Base-by-base conservation (phyloP, 2,888 invertebrate genomes). In the Platerodrilus igneus region DNA sequence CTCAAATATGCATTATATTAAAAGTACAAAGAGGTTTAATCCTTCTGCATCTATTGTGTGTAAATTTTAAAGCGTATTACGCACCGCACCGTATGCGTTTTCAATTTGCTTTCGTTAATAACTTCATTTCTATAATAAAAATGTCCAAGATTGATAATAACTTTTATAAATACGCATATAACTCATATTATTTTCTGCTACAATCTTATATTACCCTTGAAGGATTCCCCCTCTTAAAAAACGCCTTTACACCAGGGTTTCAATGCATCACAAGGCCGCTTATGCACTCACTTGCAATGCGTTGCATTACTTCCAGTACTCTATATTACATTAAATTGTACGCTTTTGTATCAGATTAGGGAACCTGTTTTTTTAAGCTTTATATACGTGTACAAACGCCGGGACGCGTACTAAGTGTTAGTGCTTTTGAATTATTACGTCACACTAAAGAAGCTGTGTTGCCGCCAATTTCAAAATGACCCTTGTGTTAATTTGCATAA, bases 211-310 rank as follows among this genome's bases (percentile, higher is more conserved):
- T 62, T 64, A 63, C 64, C 64, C 64, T 64, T 64, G 64, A 63
- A 52, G 48, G 55, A 55, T 58, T 58, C 63, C 63, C 63, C 59
- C 59, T 58, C 53, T 54, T 57, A 59, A 64, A 64, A 65, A 63
- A 63, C 60, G 58, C 57, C 62, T 60, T 58, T 59, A 55, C 50
- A 61, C 59, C 63, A 64, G 65, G 64, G 63, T 64, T 64, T 61
- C 61, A 57, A 41, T 57, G 54, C 57, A 51, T 50, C 49, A 57
- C 64, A 63, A 63, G 63, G 64, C 62, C 64, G 63, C 52, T 55
- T 56, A 58, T 58, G 57, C 57, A 58, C 53, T 57, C 56, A 55
- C 57, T 56, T 56, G 58, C 59, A 57, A 56, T 56, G 54, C 55
- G 52, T 48, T 50, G 50, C 51, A 47, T 49, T 50, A 45, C 41